A percentile compares a stretch with the other conserved stretches of the same genome.
Evolutionary conservation across 2,797 vertebrate genomes (phyloP).

Genomic region (Rhincodon typus): DNA sequence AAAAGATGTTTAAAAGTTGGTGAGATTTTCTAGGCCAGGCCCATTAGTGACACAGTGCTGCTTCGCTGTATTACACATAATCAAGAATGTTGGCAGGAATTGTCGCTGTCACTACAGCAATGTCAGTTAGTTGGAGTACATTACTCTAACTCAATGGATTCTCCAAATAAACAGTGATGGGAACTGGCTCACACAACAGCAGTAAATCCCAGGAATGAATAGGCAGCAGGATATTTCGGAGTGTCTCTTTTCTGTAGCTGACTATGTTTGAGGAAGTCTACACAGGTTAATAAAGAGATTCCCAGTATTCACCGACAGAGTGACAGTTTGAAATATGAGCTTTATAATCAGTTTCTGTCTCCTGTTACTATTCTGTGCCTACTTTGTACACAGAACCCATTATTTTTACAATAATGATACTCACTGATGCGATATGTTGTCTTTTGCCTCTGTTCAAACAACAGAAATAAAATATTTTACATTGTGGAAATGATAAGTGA

Average conservation of each 20-base stretch:
- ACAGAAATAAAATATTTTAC: background rate
- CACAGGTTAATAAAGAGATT: background rate
- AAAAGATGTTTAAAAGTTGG: background rate
- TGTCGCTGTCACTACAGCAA: background rate
- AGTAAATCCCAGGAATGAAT: background rate
- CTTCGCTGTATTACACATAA: background rate
- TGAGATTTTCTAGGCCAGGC: background rate
- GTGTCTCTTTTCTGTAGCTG: background rate
- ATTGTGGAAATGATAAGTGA: background rate
- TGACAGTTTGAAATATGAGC: background rate
- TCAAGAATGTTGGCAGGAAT: background rate
- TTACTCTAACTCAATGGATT: background rate
- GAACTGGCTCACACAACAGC: background rate
- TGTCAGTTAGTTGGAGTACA: background rate
- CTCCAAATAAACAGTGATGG: background rate
- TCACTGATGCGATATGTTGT: background rate
- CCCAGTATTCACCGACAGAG: background rate
- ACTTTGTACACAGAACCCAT: no score
- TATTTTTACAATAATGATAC: background rate
- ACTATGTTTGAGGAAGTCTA: background rate
- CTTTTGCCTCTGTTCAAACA: constrained; percentile 1
- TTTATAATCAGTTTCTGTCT: background rate
- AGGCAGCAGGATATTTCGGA: background rate
- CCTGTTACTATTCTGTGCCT: no score
- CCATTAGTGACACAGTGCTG: background rate